Evolutionary conservation across 2,797 vertebrate genomes (phyloP).

Genomic region (Sciurus carolinensis): DNA sequence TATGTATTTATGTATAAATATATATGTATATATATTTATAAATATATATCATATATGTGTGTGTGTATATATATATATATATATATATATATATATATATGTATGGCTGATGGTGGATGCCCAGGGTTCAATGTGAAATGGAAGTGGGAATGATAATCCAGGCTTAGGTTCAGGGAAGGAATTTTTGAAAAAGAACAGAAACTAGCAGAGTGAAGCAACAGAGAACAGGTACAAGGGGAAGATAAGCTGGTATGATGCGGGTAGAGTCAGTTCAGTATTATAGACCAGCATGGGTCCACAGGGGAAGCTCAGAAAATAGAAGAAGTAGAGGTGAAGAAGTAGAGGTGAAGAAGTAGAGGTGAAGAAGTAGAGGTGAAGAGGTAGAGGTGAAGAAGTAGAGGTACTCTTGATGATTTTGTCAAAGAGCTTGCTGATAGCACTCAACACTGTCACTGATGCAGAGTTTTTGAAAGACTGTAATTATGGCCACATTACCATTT

Average conservation of each 20-base stretch:
- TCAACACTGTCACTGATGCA: background rate
- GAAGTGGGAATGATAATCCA: background rate
- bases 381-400: background rate
- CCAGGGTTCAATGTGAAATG: background rate
- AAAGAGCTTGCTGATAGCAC: background rate
- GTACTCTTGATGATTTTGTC: background rate
- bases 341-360: background rate
- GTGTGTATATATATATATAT: too few relatives aligned
- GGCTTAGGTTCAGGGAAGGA: background rate
- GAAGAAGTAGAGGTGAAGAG: background rate
- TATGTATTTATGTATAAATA: too few relatives aligned
- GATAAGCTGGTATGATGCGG: background rate
- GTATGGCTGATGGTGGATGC: too few relatives aligned
- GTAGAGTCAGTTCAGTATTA: background rate
- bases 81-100: too few relatives aligned
- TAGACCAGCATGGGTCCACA: accelerated
- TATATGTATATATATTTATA: too few relatives aligned
- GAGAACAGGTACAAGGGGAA: background rate
- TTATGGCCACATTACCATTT: background rate
- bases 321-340: background rate
- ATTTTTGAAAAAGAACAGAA: background rate
- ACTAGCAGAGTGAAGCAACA: background rate
- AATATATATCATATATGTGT: too few relatives aligned
- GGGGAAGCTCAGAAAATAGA: background rate
- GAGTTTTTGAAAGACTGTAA: background rate